phyloP scores from a whole-genome alignment of 2,797 vertebrate genomes.

The Jordanella pulchra region DNA sequence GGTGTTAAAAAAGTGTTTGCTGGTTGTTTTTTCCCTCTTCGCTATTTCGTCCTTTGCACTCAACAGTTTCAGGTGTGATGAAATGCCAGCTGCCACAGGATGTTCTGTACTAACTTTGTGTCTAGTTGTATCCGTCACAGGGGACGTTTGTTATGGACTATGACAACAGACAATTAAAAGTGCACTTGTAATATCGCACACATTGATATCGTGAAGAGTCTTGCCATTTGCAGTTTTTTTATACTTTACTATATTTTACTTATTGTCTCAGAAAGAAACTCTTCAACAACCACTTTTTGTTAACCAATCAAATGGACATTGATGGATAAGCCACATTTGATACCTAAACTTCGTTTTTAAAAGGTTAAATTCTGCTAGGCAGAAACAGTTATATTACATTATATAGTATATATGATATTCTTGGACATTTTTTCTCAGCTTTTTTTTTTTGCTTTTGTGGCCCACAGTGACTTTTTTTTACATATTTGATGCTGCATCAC shows the following conservation, averaged over 20 bases:
- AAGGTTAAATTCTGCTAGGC: background rate
- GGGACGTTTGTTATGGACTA: background rate
- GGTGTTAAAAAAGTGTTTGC: background rate
- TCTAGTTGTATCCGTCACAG: background rate
- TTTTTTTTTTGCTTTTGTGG: background rate
- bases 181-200: background rate
- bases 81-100: no score
- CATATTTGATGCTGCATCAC: conserved; percentile 1
- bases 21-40: background rate
- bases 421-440: background rate
- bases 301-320: background rate
- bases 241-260: background rate
- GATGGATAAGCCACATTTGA: no score
- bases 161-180: background rate
- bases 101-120: background rate
- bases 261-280: background rate
- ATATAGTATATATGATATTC: no score
- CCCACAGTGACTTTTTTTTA: background rate
- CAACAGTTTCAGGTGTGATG: background rate
- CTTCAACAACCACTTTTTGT: background rate
- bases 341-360: no score
- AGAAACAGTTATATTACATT: no score
- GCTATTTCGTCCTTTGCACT: background rate
- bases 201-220: background rate
- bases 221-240: background rate